These are phyloP conservation scores for Oreamnos americanus DNA, from an alignment of 2,113 vertebrate species.

Conservation along the genomic window DNA sequence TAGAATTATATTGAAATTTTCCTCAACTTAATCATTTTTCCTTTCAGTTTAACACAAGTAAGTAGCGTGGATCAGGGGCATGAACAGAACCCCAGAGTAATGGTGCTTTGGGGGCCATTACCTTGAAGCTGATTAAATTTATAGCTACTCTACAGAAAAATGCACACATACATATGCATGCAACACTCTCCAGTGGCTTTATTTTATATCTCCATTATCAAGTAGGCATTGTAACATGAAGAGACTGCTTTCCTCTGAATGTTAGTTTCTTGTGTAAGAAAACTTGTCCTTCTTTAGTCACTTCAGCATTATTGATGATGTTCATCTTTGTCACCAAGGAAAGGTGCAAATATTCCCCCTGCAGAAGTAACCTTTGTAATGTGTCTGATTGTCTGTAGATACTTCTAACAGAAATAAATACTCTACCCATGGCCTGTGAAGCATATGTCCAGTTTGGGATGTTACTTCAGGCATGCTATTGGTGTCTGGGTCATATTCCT, in stretches of 20 bases:
- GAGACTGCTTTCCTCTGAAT: not conserved
- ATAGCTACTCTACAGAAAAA: slow-evolving; percentile 1
- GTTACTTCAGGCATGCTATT: not conserved
- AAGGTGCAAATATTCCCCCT: not conserved
- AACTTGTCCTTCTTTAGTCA: not conserved
- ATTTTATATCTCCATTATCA: not conserved
- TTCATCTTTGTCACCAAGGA: not conserved
- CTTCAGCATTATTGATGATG: not conserved
- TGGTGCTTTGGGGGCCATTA: not conserved
- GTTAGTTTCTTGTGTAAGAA: not conserved
- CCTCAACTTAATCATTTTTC: not conserved
- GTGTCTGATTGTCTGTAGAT: not conserved
- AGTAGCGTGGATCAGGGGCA: not conserved
- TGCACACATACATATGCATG: not conserved
- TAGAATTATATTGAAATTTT: not conserved
- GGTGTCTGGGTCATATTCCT: rapidly evolving
- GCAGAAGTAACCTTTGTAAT: not conserved
- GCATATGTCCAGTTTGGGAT: not conserved
- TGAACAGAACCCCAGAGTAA: not conserved
- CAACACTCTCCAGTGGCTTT: not conserved
- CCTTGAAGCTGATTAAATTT: not conserved
- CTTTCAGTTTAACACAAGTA: not conserved
- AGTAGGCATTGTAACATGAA: not conserved
- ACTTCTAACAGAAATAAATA: not conserved
- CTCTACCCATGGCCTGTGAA: not conserved